A percentile compares a stretch with the other conserved stretches of the same genome.
Evolutionary conservation across 2,113 vertebrate genomes (phyloP).

Genomic region (Leucosticte australis): DNA sequence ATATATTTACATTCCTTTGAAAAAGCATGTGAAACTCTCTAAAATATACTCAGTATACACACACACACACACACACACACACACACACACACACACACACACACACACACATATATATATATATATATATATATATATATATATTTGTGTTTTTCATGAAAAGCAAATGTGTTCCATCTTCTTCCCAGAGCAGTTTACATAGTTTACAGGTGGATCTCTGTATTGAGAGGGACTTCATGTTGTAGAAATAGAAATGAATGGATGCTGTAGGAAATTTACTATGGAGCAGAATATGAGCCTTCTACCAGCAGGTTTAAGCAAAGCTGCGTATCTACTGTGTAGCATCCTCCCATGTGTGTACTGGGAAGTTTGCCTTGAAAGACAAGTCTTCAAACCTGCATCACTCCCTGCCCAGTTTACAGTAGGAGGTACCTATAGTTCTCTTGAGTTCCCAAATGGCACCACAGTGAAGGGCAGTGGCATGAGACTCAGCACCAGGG

Average conservation of each 20-base stretch:
- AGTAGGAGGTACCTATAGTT: background rate
- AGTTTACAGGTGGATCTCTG: background rate
- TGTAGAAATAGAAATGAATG: background rate
- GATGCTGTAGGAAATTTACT: background rate
- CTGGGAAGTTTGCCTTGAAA: background rate
- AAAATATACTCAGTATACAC: background rate
- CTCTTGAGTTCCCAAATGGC: background rate
- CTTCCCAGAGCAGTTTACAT: background rate
- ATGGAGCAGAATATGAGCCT: background rate
- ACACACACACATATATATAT: background rate
- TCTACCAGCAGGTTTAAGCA: background rate
- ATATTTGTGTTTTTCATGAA: background rate
- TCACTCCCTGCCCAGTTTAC: background rate
- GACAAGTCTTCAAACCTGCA: background rate
- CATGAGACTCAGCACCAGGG: rapidly evolving
- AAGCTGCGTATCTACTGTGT: background rate
- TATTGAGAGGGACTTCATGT: background rate
- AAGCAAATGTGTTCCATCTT: background rate
- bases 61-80: background rate
- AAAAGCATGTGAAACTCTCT: background rate
- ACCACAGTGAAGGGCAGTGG: background rate
- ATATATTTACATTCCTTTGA: background rate
- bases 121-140: background rate
- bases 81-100: too few relatives aligned
- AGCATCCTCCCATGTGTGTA: background rate